Percentiles rank a stretch among this genome's conserved stretches.
Evolutionary conservation across 2,797 vertebrate species (phyloP).

Genomic region (Acanthurus leucopareius): DNA sequence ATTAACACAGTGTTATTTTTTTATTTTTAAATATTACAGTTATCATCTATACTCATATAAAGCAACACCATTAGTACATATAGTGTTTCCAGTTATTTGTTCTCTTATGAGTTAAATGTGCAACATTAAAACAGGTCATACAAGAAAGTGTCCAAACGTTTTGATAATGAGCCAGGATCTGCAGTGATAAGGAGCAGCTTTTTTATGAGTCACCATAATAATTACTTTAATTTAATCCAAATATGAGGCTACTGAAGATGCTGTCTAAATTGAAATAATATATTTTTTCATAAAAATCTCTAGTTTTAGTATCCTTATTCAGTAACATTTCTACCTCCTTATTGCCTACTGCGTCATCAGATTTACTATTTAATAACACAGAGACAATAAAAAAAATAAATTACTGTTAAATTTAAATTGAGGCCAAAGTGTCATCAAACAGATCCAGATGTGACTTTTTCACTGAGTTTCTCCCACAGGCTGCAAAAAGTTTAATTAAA

Average conservation of each 20-base stretch:
- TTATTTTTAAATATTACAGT: no score
- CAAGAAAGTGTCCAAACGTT: no score
- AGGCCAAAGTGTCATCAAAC: slow-evolving; percentile 20
- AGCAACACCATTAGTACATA: no score
- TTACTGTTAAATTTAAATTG: background rate
- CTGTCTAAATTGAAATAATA: background rate
- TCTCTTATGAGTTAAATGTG: no score
- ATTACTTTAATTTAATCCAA: background rate
- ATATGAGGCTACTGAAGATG: background rate
- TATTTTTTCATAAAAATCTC: background rate
- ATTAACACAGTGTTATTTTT: no score
- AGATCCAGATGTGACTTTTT: slow-evolving; percentile 14
- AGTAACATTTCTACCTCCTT: background rate
- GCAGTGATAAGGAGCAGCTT: no score
- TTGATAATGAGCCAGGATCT: no score
- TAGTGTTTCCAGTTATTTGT: no score
- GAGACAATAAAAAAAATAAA: background rate
- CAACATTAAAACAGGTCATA: no score
- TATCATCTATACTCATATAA: no score
- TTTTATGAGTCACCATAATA: background rate
- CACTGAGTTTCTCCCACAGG: background rate
- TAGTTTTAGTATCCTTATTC: background rate
- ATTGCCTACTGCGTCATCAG: background rate
- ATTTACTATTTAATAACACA: background rate
- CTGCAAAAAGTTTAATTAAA: background rate